Base-by-base conservation (phyloP, 1,140 invertebrate species). In the Palaemon carinicauda region DNA sequence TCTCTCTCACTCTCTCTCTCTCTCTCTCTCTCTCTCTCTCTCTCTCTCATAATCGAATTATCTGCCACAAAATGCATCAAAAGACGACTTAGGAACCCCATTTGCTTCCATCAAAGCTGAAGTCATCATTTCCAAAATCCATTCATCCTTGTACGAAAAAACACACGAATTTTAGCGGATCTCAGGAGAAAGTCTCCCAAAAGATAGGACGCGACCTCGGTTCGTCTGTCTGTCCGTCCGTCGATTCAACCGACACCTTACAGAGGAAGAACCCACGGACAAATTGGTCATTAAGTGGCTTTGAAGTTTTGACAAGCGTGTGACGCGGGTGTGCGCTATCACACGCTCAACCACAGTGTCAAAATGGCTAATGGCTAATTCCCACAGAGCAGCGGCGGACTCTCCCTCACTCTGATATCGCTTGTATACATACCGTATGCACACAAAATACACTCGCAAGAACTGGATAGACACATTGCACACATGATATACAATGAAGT, bases 271-370 rank as follows among this genome's bases (percentile, higher is more conserved):
- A 60, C 33, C 77, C 33, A 54, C 27, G 83, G 83, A 86, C 83
- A 86, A 86, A 86, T 86, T 86, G 83, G 56, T 86, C 77, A 86
- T 86, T 86, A 86, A 86, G 60, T 86, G 77, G 83, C 83, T 86
- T 86, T 86, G 75, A 80, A 80, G 83, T 79, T 86, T 73, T 86
- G 83, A 86, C 83, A 86, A 86, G 83, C 83, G 83, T 86, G 75
- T 69, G 83, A 86, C 75, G 75, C 21, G 71, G 65, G 15, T n/a
- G 77, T 33, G 52, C 83, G 83, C 83, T 86, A 86, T 86, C 83
- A 51, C 83, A 53, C 56, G 52, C 31, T 31, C 24, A 50, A 21
- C 56, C 56, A 24, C 53, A 79, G 83, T 86, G 83, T 71, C 56
- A 50, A 77, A n/a, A 41, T 51, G 69, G 53, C 74, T 78, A 79